phyloP scores from a whole-genome alignment of 92 coral and sea anemone genomes.

The Zoanthus gigantus region DNA sequence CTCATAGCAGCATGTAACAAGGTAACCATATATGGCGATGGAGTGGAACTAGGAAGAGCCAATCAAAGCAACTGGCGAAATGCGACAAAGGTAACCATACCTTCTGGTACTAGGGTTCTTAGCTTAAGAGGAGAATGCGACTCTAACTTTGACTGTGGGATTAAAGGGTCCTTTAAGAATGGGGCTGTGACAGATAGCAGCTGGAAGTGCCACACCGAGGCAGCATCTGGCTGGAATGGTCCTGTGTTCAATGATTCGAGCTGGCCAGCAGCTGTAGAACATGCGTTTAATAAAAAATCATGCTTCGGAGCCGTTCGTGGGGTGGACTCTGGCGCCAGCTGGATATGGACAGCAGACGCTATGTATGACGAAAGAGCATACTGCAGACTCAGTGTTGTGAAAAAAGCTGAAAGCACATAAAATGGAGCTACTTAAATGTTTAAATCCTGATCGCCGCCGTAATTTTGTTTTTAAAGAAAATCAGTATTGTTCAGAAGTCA shows the following conservation, averaged over 20 bases:
- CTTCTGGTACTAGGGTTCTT: constrained; percentile 16
- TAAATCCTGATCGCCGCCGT: background rate
- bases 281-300: background rate
- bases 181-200: constrained; percentile 24
- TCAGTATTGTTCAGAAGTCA: no score
- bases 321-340: background rate
- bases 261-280: constrained; percentile 32
- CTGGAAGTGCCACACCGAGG: constrained; percentile 32
- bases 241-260: constrained; percentile 19
- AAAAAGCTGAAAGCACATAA: background rate
- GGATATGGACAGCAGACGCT: constrained; percentile 33
- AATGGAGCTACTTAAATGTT: background rate
- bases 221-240: background rate
- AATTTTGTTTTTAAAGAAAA: no score
- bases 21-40: constrained; percentile 26
- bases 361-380: constrained; percentile 7
- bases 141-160: constrained; percentile 34
- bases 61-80: constrained; percentile 1
- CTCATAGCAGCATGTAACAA: constrained; percentile 29
- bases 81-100: background rate
- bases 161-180: constrained; percentile 19
- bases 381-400: constrained; percentile 18
- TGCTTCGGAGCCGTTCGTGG: constrained; percentile 18
- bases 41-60: constrained; percentile 8
- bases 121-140: constrained; percentile 30